Evolutionary conservation across 2,797 vertebrate species (phyloP).

Genomic region (Spheniscus humboldti): DNA sequence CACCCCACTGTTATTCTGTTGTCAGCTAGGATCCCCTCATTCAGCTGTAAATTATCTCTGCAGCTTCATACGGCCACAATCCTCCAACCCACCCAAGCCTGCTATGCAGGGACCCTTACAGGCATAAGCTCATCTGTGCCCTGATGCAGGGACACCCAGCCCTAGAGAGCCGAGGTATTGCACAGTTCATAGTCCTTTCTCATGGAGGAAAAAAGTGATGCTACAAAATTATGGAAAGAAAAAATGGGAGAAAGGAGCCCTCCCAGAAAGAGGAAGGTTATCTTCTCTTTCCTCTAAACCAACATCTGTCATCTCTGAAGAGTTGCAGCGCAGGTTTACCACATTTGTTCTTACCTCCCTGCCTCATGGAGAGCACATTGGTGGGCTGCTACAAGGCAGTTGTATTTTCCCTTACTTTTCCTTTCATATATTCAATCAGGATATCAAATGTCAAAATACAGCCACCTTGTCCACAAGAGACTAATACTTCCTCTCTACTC

Average conservation of each 20-base stretch:
- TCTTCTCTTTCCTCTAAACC: not conserved
- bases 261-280: not conserved
- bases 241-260: not conserved
- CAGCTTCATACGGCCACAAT: not conserved
- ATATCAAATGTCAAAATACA: not conserved
- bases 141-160: not conserved
- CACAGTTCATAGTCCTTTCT: not conserved
- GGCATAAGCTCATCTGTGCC: accelerated
- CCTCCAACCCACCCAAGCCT: not conserved
- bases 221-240: not conserved
- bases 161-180: not conserved
- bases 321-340: not conserved
- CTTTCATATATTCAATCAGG: not conserved
- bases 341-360: not conserved
- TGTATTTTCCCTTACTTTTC: not conserved
- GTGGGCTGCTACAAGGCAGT: not conserved
- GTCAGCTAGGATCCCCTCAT: not conserved
- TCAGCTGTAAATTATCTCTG: not conserved
- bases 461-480: not conserved
- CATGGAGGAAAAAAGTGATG: not conserved
- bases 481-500: not conserved
- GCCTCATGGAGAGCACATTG: not conserved
- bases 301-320: not conserved
- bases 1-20: not conserved
- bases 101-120: not conserved